Evolutionary conservation across 2,888 invertebrate species (phyloP), one percentile per base, ranked within the genome.

Genomic region (Lasioglossum morio): DNA sequence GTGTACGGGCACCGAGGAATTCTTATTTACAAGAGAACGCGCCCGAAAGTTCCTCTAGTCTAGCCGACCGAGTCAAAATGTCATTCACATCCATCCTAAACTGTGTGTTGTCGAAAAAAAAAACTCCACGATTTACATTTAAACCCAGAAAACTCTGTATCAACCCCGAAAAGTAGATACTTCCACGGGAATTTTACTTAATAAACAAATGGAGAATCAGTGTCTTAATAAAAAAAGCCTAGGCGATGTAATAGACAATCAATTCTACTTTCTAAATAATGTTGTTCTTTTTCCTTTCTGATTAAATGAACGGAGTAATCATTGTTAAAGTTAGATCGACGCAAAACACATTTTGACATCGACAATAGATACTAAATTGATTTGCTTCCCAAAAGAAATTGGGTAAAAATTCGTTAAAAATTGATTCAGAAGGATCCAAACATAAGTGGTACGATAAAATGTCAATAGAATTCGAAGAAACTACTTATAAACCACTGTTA

Each of bases 11-110:
- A 60, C 66, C 72, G 63, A 63, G 77, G 84, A 81, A 85, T 84
- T 79, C 60, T 79, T 90, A 91, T 88, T 83, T 91, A 91, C 91
- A 90, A 43, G 46, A 78, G 70, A 82, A 81, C 57, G 66, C 77
- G 43, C 74, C 70, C 76, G n/a, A 72, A 70, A 4, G 30, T 34
- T 40, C 23, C 30, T 30, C 4, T 48, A 30, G 48, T 72, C 27
- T 72, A 23, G 12, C 12, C 37, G n/a, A 69, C 69, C 23, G 69
- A 69, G 37, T 37, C 14, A 14, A 27, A 14, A 16, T 16, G 2
- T 60, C 2, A 1, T 1, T 12, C 27, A 40, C 27, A 0, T 10
- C 23, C 8, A 23, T 8, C 8, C 23, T 12, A 1, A 27, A 14
- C 60, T 14, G 60, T 27, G n/a, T 2, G n/a, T 60, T 4, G 14